Evolutionary conservation across 2,797 vertebrate species (phyloP).

Genomic region (Pyrocephalus nanus): DNA sequence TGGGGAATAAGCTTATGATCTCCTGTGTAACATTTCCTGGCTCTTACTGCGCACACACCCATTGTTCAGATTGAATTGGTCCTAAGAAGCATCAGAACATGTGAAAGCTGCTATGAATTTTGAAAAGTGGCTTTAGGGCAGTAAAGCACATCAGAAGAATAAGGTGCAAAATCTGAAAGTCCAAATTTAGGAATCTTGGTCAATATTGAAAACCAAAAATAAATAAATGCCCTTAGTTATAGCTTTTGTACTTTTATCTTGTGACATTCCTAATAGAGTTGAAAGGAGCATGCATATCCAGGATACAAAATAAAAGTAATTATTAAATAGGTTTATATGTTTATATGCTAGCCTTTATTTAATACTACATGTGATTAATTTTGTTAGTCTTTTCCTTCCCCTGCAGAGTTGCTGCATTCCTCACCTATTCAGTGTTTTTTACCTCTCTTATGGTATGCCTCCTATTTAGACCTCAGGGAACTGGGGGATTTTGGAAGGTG

Average conservation of each 20-base stretch:
- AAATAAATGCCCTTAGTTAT: slow-evolving; percentile 27
- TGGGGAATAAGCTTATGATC: slow-evolving; percentile 62
- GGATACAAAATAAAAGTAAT: not conserved
- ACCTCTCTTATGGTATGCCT: not conserved
- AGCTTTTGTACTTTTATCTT: slow-evolving; percentile 7
- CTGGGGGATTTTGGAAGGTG: not conserved
- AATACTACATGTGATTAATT: not conserved
- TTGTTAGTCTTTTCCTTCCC: not conserved
- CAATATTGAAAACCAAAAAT: slow-evolving; percentile 34
- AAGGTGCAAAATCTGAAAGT: slow-evolving; percentile 68
- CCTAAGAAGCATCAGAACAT: slow-evolving; percentile 78
- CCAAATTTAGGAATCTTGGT: slow-evolving; percentile 68
- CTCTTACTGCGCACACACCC: slow-evolving; percentile 66
- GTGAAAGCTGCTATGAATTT: slow-evolving; percentile 76
- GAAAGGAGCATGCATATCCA: not conserved
- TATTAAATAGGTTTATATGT: slow-evolving; percentile 21
- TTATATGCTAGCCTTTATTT: not conserved
- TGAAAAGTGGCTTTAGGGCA: slow-evolving; percentile 75
- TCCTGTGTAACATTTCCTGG: slow-evolving; percentile 59
- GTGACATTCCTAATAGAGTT: not conserved
- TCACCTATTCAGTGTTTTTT: not conserved
- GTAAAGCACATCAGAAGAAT: slow-evolving; percentile 76
- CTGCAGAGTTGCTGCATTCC: not conserved
- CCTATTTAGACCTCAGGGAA: slow-evolving; percentile 19
- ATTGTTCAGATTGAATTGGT: slow-evolving; percentile 79